phyloP scores from a whole-genome alignment of 2,113 vertebrate species.

The Mus spicilegus region DNA sequence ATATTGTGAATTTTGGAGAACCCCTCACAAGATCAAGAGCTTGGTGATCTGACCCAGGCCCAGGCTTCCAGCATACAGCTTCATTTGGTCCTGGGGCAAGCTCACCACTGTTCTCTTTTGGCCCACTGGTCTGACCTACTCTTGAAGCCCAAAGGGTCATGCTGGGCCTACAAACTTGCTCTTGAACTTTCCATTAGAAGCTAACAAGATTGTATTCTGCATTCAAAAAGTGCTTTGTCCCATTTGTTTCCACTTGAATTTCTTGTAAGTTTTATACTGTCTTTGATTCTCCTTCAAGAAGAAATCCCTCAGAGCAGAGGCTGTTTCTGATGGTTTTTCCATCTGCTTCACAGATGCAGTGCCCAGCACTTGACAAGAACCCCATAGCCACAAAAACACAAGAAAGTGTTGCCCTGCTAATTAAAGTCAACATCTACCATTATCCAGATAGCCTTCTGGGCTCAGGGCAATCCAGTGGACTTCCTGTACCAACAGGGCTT shows the following conservation, averaged over 20 bases:
- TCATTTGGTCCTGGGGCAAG: rapidly evolving
- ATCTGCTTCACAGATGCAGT: neutral
- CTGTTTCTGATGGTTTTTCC: neutral
- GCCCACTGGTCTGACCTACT: rapidly evolving
- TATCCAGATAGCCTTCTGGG: no score
- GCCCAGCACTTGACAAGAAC: neutral
- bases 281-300: neutral
- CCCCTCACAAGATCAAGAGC: neutral
- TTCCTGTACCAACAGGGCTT: no score
- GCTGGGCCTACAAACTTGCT: neutral
- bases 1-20: neutral
- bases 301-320: neutral
- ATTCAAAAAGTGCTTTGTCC: neutral
- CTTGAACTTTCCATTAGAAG: neutral
- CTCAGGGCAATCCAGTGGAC: no score
- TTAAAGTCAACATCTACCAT: no score
- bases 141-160: rapidly evolving
- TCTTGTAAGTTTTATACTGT: neutral
- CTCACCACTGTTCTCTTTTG: rapidly evolving
- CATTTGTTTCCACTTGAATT: neutral
- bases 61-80: neutral
- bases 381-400: neutral
- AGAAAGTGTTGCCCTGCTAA: neutral
- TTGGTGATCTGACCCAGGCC: neutral
- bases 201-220: neutral